These are phyloP conservation scores for Epinotia ramella DNA, from an alignment of 2,888 invertebrate species.

Conservation along the genomic window DNA sequence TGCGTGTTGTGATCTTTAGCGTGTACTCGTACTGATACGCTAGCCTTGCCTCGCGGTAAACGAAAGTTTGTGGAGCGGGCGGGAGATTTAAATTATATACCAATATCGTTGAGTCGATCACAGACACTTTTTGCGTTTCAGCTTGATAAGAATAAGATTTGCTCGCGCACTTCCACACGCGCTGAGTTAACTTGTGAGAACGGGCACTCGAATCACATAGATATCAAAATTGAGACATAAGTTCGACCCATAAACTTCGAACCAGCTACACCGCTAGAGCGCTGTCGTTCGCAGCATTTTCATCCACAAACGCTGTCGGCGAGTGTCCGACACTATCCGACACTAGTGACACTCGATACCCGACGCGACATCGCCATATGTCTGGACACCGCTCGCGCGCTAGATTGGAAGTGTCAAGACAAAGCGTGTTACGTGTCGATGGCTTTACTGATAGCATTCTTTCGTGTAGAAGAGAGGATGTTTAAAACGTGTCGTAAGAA, in stretches of 20 bases:
- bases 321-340: slow-evolving; percentile 6
- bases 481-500: not conserved
- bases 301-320: not conserved
- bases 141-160: no score
- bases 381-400: slow-evolving; percentile 1
- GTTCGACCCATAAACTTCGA: no score
- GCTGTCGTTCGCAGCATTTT: not conserved
- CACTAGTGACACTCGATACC: slow-evolving; percentile 11
- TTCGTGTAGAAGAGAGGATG: not conserved
- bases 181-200: not conserved
- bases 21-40: no score
- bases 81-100: no score
- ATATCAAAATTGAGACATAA: not conserved
- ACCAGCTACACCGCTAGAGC: no score
- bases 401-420: not conserved
- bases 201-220: not conserved
- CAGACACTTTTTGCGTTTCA: not conserved
- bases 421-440: not conserved
- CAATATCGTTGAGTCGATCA: no score
- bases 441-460: not conserved
- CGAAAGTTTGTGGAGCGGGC: no score
- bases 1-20: no score
- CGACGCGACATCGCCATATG: slow-evolving; percentile 31
- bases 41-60: no score
- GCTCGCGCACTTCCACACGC: no score